Percentiles rank a stretch among this genome's conserved stretches.
Evolutionary conservation across 2,888 invertebrate species (phyloP).

Genomic region (Atethmia centrago): DNA sequence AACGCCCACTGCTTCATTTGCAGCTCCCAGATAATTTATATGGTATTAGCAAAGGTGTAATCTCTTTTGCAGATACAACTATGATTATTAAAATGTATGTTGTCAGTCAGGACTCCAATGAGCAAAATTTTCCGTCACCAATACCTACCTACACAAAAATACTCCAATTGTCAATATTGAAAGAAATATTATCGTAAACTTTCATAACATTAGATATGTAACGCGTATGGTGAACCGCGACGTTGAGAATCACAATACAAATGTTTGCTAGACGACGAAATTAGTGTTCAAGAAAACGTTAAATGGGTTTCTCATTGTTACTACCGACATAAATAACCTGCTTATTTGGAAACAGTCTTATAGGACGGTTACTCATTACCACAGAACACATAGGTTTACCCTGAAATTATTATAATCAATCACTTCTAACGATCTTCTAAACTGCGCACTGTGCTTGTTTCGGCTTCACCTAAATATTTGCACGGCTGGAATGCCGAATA

Average conservation of each 20-base stretch:
- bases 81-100: background rate
- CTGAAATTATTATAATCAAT: background rate
- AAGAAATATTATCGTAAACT: background rate
- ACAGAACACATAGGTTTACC: too few relatives aligned
- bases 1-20: slow-evolving; percentile 31
- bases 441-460: background rate
- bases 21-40: background rate
- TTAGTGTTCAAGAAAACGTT: background rate
- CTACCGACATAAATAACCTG: background rate
- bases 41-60: background rate
- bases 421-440: background rate
- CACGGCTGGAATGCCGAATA: too few relatives aligned
- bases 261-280: background rate
- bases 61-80: background rate
- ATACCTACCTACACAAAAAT: background rate
- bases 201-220: background rate
- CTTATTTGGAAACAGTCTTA: background rate
- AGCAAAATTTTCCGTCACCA: background rate
- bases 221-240: background rate
- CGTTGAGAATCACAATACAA: background rate
- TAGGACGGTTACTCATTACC: background rate
- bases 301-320: background rate
- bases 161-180: background rate
- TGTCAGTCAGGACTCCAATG: background rate
- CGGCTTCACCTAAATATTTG: too few relatives aligned